Base-by-base conservation (phyloP, 2,113 vertebrate species). In the Gopherus evgoodei region DNA sequence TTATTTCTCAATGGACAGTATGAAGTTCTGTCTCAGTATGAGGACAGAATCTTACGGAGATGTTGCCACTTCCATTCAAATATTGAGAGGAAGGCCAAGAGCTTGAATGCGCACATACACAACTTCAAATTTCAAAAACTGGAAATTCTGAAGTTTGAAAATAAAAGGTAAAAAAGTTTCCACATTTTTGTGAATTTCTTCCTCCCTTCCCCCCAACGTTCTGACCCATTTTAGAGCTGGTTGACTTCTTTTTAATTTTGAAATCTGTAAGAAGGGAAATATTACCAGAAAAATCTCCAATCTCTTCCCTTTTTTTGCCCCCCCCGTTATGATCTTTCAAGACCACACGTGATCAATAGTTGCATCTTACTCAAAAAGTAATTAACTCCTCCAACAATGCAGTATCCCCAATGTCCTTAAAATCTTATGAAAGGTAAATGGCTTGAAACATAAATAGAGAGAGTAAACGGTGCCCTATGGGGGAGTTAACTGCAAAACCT, bases 101-200 rank as follows among this genome's bases (percentile, higher is more conserved):
- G 86, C 3, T 42, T 50, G 81, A 3, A 53, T 0, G 2, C 5
- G 2, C 57, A 1, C 25, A 27, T 27, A 27, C 1, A 13, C 57
- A 59, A 56, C 1, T 47, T 52, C n/a, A 54, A 17, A 82, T 84
- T 93, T 81, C 16, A 42, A 19, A 75, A 38, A 42, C 16, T 78
- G 12, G n/a, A 47, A 76, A 78, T 44, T 25, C 27, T 27, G 38
- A 47, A 12, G 12, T 47, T 12, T 27, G 75, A 78, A 78, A 44
- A 78, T 72, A 76, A 42, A 42, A 22, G 11, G 75, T 42, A 42
- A 44, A 44, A 76, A 76, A 24, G 11, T 42, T 5, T 42, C 65
- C 38, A 42, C 22, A 12, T 42, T 78, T 47, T 47, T 47, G 24
- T 47, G 42, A 78, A 78, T 47, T 76, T 6, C 11, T 16, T 24